Conservation (phyloP, 2,113 vertebrate genomes). For the Electrona antarctica region DNA sequence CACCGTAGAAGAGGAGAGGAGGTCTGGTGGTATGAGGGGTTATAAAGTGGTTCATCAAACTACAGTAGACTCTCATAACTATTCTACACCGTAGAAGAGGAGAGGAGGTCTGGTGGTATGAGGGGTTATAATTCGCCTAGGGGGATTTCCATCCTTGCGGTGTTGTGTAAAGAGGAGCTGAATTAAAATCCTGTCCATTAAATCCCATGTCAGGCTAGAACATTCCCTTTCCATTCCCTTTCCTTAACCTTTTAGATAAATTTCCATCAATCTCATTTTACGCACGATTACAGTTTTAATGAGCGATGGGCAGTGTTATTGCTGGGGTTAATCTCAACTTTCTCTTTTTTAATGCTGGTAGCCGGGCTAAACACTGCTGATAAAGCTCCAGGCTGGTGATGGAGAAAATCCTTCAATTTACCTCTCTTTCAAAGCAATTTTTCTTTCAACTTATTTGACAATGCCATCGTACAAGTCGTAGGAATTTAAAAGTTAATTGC, state of each 20-base stretch:
- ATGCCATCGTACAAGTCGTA: slow-evolving; percentile 43
- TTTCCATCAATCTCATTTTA: slow-evolving; percentile 96
- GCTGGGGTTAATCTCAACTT: slow-evolving; percentile 87
- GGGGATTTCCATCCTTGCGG: slow-evolving; percentile 80
- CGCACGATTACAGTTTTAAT: slow-evolving; percentile 96
- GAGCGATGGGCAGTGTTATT: slow-evolving; percentile 89
- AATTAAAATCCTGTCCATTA: slow-evolving; percentile 96
- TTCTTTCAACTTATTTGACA: slow-evolving; percentile 63
- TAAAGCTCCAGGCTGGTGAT: slow-evolving; percentile 50
- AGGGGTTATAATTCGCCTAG: slow-evolving; percentile 64
- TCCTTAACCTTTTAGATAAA: slow-evolving; percentile 90
- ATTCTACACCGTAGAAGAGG: not conserved
- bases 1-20: slow-evolving; percentile 1
- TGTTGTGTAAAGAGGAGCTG: slow-evolving; percentile 85
- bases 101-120: slow-evolving; percentile 7
- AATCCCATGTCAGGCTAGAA: slow-evolving; percentile 87
- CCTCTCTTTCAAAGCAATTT: slow-evolving; percentile 59
- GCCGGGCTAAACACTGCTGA: slow-evolving; percentile 58
- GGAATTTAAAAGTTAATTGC: slow-evolving; percentile 63
- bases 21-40: not conserved
- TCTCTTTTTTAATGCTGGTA: slow-evolving; percentile 59
- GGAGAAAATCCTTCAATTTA: slow-evolving; percentile 44
- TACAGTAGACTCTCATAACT: not conserved
- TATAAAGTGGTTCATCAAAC: not conserved
- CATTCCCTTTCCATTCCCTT: slow-evolving; percentile 87